phyloP scores from a whole-genome alignment of 2,113 vertebrate species.

The Chloropsis hardwickii region DNA sequence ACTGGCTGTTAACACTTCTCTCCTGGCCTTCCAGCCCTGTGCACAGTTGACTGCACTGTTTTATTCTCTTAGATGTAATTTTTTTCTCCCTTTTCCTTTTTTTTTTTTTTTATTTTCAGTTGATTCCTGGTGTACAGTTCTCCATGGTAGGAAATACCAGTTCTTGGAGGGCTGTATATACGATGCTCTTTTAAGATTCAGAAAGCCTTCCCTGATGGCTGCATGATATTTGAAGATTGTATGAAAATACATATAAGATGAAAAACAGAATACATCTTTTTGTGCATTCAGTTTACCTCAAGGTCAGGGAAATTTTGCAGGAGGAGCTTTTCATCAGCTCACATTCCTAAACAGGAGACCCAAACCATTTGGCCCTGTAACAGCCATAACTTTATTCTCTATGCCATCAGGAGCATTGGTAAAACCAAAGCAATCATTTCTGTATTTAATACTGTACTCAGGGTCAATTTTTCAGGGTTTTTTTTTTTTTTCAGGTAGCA shows the following conservation, averaged over 20 bases:
- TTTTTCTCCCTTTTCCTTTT: neutral
- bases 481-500: neutral
- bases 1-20: conserved; percentile 51
- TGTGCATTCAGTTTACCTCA: neutral
- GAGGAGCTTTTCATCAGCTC: neutral
- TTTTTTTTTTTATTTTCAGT: neutral
- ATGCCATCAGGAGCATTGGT: neutral
- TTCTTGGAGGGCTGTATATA: conserved; percentile 32
- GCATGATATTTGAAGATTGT: conserved; percentile 6
- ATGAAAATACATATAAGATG: conserved; percentile 26
- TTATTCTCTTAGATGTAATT: conserved; percentile 59
- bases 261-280: neutral
- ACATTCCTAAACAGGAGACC: neutral
- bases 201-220: conserved; percentile 23
- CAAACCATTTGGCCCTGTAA: neutral
- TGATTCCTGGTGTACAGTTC: neutral
- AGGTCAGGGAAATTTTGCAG: conserved; percentile 1
- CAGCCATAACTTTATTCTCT: neutral
- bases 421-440: neutral
- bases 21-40: conserved; percentile 37
- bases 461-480: neutral
- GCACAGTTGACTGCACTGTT: conserved; percentile 64
- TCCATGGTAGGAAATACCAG: neutral
- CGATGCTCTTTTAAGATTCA: conserved; percentile 56
- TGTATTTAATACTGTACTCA: neutral